A percentile compares a stretch with the other conserved stretches of the same genome.
Conservation (phyloP, 1,140 invertebrate species). For the Drosophila malerkotliana region DNA sequence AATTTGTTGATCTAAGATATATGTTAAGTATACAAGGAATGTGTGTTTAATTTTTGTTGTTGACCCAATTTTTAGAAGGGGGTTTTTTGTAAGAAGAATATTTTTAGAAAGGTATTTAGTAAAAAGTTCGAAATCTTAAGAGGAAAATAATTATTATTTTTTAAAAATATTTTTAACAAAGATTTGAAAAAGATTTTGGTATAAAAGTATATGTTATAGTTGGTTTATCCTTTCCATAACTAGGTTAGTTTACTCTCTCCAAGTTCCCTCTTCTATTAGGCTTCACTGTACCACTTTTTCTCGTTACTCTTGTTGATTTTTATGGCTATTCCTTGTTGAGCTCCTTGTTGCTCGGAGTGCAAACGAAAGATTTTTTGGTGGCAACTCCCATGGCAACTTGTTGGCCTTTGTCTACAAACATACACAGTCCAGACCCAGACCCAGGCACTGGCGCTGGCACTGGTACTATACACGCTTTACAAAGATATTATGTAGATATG, state of each 20-base stretch:
- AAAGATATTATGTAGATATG: conserved; percentile 15
- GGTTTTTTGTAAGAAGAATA: too few relatives aligned
- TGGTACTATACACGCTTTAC: neutral
- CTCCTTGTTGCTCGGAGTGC: conserved; percentile 27
- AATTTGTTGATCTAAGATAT: too few relatives aligned
- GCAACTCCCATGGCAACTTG: conserved; percentile 60
- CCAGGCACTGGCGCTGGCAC: neutral
- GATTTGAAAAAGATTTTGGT: neutral
- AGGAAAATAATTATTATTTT: too few relatives aligned
- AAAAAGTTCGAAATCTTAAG: too few relatives aligned
- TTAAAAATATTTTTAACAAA: neutral
- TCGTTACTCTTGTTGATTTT: conserved; percentile 10
- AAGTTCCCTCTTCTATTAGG: neutral
- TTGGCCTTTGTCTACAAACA: conserved; percentile 56
- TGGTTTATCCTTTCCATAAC: neutral
- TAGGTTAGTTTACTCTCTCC: too few relatives aligned
- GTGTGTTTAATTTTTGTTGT: too few relatives aligned
- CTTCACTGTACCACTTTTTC: conserved; percentile 39
- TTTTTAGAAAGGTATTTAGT: too few relatives aligned
- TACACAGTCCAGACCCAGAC: neutral
- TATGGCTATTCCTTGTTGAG: conserved; percentile 1
- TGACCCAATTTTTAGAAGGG: too few relatives aligned
- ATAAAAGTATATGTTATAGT: neutral
- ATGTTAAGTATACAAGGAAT: too few relatives aligned
- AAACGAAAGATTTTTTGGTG: conserved; percentile 33